Evolutionary conservation across 2,113 vertebrate species (phyloP), one percentile per base, ranked within the genome.

Genomic region (Arothron firmamentum): DNA sequence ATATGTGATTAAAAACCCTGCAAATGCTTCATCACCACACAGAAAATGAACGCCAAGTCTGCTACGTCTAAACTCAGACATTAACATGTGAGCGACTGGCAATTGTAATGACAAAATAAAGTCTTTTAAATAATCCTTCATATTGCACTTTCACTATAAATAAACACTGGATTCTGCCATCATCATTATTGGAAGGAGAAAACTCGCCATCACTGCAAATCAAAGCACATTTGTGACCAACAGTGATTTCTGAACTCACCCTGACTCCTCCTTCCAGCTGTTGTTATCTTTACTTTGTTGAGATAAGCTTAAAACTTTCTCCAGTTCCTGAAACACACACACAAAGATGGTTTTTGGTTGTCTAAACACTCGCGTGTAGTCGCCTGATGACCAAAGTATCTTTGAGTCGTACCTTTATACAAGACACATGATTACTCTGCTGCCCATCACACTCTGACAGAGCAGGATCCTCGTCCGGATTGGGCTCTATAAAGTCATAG

Each of bases 401-500:
- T 48, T 28, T 6, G 21, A 49, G 41, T 11, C 21, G 47, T 92
- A 98, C 96, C 94, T 97, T 98, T 77, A 93, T 86, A 61, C 92
- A 95, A 66, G 93, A 92, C 55, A 94, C 88, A 71, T 94, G 88
- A 67, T 81, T 90, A 66, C 79, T 88, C 52, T 88, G 90, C 71
- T 92, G 93, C 46, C 88, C 75, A 25, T 95, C 93, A 70, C 91
- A 91, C 71, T 98, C 96, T 80, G 92, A 91, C 64, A 92, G 90
- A 79, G 88, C 85, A 80, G 90, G 87, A 62, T 97, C 95, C 68
- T 97, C 94, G 0, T 92, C 89, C 12, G 90, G 77, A 47, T 75
- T 94, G 38, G 93, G 92, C 56, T 98, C 95, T 85, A 94, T 93
- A 85, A 95, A 96, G 89, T 97, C 96, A 84, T 93, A 96, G 0